Evolutionary conservation across 2,888 invertebrate species (phyloP).

Genomic region (Archips crataeganus): DNA sequence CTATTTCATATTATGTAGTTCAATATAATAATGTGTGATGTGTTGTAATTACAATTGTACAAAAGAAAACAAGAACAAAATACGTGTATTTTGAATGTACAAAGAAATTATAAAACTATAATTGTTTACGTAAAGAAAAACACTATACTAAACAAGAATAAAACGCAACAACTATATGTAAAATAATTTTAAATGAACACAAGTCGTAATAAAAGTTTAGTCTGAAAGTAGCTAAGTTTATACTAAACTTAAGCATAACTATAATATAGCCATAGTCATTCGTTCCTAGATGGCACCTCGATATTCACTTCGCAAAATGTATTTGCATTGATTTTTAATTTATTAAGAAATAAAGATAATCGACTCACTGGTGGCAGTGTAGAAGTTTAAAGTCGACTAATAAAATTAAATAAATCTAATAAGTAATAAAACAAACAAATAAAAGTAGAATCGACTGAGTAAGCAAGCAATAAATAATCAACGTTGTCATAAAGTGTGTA

Average conservation of each 20-base stretch:
- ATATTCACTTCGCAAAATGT: slow-evolving; percentile 75
- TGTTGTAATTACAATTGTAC: slow-evolving; percentile 65
- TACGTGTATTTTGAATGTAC: slow-evolving; percentile 57
- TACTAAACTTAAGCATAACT: slow-evolving; percentile 70
- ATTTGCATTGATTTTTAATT: slow-evolving; percentile 51
- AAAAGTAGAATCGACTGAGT: slow-evolving; percentile 28
- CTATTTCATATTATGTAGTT: slow-evolving; percentile 77
- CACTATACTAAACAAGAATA: slow-evolving; percentile 55
- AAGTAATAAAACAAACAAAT: slow-evolving; percentile 33
- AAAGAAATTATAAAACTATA: slow-evolving; percentile 53
- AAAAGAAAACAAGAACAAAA: slow-evolving; percentile 66
- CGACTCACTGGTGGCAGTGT: slow-evolving; percentile 40
- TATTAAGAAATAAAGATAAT: slow-evolving; percentile 45
- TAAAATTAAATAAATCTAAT: slow-evolving; percentile 38
- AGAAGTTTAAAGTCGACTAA: slow-evolving; percentile 20
- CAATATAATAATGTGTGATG: slow-evolving; percentile 62
- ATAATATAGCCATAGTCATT: slow-evolving; percentile 78
- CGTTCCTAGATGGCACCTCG: slow-evolving; percentile 78
- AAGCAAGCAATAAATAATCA: slow-evolving; percentile 40
- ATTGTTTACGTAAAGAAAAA: slow-evolving; percentile 46
- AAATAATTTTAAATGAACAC: slow-evolving; percentile 71
- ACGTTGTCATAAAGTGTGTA: slow-evolving; percentile 47
- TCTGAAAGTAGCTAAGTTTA: slow-evolving; percentile 67
- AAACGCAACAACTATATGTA: slow-evolving; percentile 62
- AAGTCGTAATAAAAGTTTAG: slow-evolving; percentile 71